Evolutionary conservation across 2,888 invertebrate genomes (phyloP), one percentile per base, ranked within the genome.

Genomic region (Conus canariensis): DNA sequence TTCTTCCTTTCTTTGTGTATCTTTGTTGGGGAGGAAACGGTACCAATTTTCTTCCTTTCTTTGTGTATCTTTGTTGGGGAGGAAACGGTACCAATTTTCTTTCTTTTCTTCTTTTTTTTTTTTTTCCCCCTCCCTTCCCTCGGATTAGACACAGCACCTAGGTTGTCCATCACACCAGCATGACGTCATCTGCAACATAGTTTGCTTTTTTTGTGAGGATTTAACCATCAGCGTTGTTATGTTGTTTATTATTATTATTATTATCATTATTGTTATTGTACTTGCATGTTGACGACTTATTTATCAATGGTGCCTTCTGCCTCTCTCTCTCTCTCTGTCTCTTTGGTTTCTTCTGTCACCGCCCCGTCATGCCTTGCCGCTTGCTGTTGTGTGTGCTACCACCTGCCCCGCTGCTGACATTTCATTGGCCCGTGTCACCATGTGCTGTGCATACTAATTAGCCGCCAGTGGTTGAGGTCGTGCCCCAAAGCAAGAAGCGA

Each of bases 401-500:
- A 95, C 94, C 88, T 83, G 30, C 90, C 95, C 94, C 94, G 95
- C 95, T 94, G 95, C 95, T 93, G 96, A 95, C 95, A 95, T 93
- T 94, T 94, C 94, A 95, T 95, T 94, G 95, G 95, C 94, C 95
- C 95, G 93, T 95, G 95, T 95, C 94, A 19, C 70, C 95, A 93
- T 94, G 95, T 95, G 95, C 95, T 95, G 94, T 95, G 96, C 95
- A 94, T 95, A 96, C 95, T 95, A 95, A 96, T 95, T 96, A 96
- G 96, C 95, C 95, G 95, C 96, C 95, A 95, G 95, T 96, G 95
- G 96, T 96, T 94, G 96, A 96, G 95, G 96, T 95, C 94, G 93
- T 98, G 97, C 97, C 98, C 97, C 90, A 90, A 45, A 98, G 98
- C 98, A 98, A 98, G 98, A 98, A 98, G 98, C 98, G 98, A 97